Evolutionary conservation across 2,797 vertebrate species (phyloP), one percentile per base, ranked within the genome.

Genomic region (Falco columbarius): DNA sequence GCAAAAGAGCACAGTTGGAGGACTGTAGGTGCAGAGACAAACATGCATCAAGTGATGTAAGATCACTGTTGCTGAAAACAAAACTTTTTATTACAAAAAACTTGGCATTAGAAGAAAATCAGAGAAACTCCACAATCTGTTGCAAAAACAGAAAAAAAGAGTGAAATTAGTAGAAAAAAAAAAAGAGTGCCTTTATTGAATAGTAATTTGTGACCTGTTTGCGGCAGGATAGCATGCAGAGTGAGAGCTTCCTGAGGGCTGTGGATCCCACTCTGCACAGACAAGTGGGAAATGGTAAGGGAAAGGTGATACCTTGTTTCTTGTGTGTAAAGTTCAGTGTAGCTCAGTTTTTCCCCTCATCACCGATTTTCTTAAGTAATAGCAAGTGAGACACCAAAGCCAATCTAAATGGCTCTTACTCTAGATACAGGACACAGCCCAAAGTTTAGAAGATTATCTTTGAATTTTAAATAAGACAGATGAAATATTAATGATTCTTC

Each of bases 401-500:
- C 23, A 38, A 12, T 70, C 49, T 47, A 66, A 42, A 20, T 52
- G 66, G 7, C 26, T 83, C 18, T 36, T 27, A 22, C 40, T 84
- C 34, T 49, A 62, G 49, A 58, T 58, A 54, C 0, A 81, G 32
- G 32, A 54, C 58, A 54, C 32, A 71, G 44, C 74, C 30, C 12
- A 46, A 75, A 77, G 83, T 74, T 88, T 81, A 83, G 68, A 93
- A 89, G 73, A 65, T 83, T 93, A 55, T 44, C 49, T 92, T 77
- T 90, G 83, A 89, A 92, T 89, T 94, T 90, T 86, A 92, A 65
- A 93, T 84, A 47, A 49, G 11, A 14, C 67, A 63, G 26, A 49
- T 92, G 83, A 93, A 97, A 92, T 90, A 95, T 89, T 86, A 84
- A 93, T 89, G 81, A 56, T 40, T 74, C 36, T 65, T 63, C 29